Evolutionary conservation across 2,888 invertebrate genomes (phyloP).

Genomic region (Frankliniella fusca): DNA sequence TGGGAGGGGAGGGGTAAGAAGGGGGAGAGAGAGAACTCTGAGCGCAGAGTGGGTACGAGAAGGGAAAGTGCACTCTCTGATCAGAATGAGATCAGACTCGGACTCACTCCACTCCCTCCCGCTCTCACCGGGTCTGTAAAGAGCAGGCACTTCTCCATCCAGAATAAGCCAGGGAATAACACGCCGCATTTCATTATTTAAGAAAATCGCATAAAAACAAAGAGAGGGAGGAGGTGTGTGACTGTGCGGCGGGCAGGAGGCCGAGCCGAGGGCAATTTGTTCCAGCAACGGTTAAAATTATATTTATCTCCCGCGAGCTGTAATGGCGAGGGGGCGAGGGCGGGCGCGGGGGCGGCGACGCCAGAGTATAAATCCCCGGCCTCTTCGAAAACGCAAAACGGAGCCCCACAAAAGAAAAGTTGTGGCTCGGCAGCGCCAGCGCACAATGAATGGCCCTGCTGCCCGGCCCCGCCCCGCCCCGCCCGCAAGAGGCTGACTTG

Average conservation of each 20-base stretch:
- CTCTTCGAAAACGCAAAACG: slow-evolving; percentile 24
- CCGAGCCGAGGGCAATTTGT: background rate
- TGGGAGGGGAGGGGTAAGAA: too few relatives aligned
- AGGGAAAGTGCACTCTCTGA: too few relatives aligned
- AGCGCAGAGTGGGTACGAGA: too few relatives aligned
- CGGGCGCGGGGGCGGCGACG: background rate
- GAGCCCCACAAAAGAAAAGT: slow-evolving; percentile 15
- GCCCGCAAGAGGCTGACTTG: background rate
- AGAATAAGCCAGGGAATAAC: too few relatives aligned
- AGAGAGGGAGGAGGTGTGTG: too few relatives aligned
- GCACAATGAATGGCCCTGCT: background rate
- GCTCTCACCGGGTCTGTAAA: too few relatives aligned
- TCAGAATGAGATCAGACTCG: too few relatives aligned
- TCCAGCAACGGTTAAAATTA: slow-evolving; percentile 7
- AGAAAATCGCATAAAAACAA: too few relatives aligned
- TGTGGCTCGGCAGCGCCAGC: background rate
- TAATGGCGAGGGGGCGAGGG: background rate
- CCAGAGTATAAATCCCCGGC: background rate
- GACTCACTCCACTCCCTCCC: too few relatives aligned
- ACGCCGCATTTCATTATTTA: too few relatives aligned
- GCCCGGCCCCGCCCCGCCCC: background rate
- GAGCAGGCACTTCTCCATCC: too few relatives aligned
- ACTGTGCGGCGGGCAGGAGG: background rate
- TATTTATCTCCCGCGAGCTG: background rate
- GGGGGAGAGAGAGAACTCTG: too few relatives aligned